Percentiles rank a stretch among this genome's conserved stretches.
phyloP scores from a whole-genome alignment of 2,888 invertebrate genomes.

The Ochropleura leucogaster region DNA sequence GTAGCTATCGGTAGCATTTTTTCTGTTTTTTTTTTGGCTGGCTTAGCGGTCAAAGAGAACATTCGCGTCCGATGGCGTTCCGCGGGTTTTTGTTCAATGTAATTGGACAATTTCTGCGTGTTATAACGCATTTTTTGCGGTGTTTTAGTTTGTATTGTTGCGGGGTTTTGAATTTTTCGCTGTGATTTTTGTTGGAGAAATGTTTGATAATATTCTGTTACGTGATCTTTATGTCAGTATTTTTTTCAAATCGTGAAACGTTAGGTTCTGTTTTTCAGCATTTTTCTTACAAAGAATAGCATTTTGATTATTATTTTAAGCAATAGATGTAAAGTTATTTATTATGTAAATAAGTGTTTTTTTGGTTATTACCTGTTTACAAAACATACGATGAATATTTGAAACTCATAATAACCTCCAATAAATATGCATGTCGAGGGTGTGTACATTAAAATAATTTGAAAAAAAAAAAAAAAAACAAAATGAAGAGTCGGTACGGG shows the following conservation, averaged over 20 bases:
- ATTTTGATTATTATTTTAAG: neutral
- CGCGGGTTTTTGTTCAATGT: conserved; percentile 52
- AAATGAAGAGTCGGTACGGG: conserved; percentile 13
- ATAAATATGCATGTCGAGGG: conserved; percentile 45
- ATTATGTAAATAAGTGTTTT: conserved; percentile 15
- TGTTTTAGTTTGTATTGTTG: conserved; percentile 13
- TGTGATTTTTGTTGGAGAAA: conserved; percentile 24
- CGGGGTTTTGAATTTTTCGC: conserved; percentile 33
- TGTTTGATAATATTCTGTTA: conserved; percentile 11
- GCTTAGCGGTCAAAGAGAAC: conserved; percentile 58
- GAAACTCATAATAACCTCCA: conserved; percentile 29
- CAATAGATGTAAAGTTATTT: neutral
- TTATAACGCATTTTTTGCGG: conserved; percentile 37
- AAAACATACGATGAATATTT: conserved; percentile 40
- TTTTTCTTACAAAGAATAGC: neutral
- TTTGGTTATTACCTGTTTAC: conserved; percentile 25
- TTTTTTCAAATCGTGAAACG: neutral
- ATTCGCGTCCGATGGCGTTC: conserved; percentile 51
- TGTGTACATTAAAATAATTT: conserved; percentile 10
- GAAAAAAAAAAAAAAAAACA: neutral
- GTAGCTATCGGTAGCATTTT: conserved; percentile 51
- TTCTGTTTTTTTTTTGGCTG: conserved; percentile 52
- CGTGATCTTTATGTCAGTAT: neutral
- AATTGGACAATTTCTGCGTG: conserved; percentile 61
- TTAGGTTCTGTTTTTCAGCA: neutral